Conservation (phyloP, 2,113 vertebrate species). For the Tiliqua scincoides region DNA sequence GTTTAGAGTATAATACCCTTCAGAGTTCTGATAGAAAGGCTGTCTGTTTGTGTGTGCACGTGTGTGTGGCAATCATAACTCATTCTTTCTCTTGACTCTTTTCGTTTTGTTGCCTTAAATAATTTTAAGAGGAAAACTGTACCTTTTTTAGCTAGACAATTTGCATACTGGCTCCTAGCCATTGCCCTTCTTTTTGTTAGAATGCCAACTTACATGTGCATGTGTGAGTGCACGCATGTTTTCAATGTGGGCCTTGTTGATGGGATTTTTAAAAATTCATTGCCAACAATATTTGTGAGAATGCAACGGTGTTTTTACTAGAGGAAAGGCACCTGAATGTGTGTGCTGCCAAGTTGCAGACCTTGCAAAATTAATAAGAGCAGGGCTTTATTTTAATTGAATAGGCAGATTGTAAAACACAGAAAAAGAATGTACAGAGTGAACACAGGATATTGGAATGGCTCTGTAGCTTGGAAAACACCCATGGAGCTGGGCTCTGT, state of each 20-base stretch:
- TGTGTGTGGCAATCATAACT: conserved; percentile 83
- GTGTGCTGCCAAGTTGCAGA: conserved; percentile 58
- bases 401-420: conserved; percentile 17
- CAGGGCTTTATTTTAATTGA: conserved; percentile 61
- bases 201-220: conserved; percentile 70
- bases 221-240: not conserved
- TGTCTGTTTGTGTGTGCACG: conserved; percentile 70
- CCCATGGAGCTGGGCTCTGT: conserved; percentile 23
- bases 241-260: conserved; percentile 8
- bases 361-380: conserved; percentile 68
- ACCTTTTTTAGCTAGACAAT: conserved; percentile 57
- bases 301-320: conserved; percentile 55
- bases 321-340: conserved; percentile 70
- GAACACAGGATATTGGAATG: conserved; percentile 24
- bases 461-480: conserved; percentile 35
- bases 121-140: conserved; percentile 74
- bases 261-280: conserved; percentile 69
- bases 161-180: conserved; percentile 76
- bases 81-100: conserved; percentile 79
- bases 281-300: conserved; percentile 74
- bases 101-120: conserved; percentile 78
- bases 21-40: conserved; percentile 85
- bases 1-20: conserved; percentile 96
- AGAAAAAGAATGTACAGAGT: conserved; percentile 49
- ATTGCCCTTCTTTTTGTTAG: conserved; percentile 70